Evolutionary conservation across 2,888 invertebrate species (phyloP), one percentile per base, ranked within the genome.

Genomic region (Lithophane semibrunnea): DNA sequence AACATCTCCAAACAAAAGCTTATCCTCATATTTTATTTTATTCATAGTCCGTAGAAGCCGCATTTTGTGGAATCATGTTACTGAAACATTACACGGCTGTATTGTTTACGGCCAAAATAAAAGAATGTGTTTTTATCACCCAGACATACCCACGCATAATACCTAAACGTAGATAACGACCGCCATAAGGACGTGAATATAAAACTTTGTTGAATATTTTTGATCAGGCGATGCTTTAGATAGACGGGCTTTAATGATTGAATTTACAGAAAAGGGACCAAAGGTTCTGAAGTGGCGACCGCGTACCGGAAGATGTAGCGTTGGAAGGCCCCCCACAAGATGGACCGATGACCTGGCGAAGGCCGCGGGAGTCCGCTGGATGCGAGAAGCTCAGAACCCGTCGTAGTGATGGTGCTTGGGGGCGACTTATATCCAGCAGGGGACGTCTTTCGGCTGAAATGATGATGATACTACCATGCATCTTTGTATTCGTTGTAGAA

Each of bases 81-180:
- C 87, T 80, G 84, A 72, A 87, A 88, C 91, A 92, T 93, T 92
- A 93, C 91, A 90, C 87, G 91, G 91, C 92, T 92, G 92, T 94
- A 92, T 92, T 91, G 91, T 94, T 93, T 94, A 93, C 89, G 88
- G 86, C 90, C 83, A 54, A 86, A 86, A 90, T 93, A 93, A 94
- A 92, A 90, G 86, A 90, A 91, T 90, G 90, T 85, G 85, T 91
- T 92, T 94, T 93, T 92, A 92, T 92, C 89, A 85, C 90, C 79
- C 76, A 78, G 82, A 73, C 67, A 79, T 60, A 56, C 73, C 60
- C 60, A 65, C 61, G 47, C 49, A 16, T 47, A 49, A 49, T 61
- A 61, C 12, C 75, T 47, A 69, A 67, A 69, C 65, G 67, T 70
- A 75, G 67, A 72, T 65, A 76, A 60, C 73, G 58, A 49, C 58